Percentiles rank a stretch among this genome's conserved stretches.
Evolutionary conservation across 35 echinoderm and acorn worm genomes (phyloP).

Genomic region (Anneissia japonica): DNA sequence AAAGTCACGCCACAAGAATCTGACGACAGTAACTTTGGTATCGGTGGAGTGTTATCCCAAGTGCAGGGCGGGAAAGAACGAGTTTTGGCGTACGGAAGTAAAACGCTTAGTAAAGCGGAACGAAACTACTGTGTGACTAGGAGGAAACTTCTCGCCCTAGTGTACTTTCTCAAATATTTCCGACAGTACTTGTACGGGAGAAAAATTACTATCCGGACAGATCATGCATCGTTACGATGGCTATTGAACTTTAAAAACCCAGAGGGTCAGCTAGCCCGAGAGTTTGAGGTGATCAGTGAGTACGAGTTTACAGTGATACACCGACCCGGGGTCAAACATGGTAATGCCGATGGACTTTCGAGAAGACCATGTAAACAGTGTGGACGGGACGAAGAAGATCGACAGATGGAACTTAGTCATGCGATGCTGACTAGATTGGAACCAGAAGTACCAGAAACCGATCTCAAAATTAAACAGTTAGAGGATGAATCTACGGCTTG

Average conservation of each 20-base stretch:
- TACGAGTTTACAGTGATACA: constrained; percentile 11
- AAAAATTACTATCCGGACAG: background rate
- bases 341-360: background rate
- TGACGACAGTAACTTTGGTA: background rate
- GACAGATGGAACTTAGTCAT: too few relatives aligned
- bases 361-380: background rate
- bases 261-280: constrained; percentile 41
- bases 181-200: constrained; percentile 14
- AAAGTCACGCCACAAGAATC: background rate
- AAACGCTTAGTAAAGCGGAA: background rate
- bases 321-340: background rate
- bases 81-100: constrained; percentile 1
- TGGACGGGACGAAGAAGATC: constrained; percentile 1
- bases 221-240: constrained; percentile 20
- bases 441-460: background rate
- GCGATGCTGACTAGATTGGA: background rate
- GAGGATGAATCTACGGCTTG: constrained; percentile 6
- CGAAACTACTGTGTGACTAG: constrained; percentile 25
- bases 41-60: constrained; percentile 54
- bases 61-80: constrained; percentile 23
- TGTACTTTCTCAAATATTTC: constrained; percentile 7
- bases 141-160: constrained; percentile 7
- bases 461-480: background rate
- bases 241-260: constrained; percentile 25
- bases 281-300: constrained; percentile 30